phyloP scores from a whole-genome alignment of 2,797 vertebrate species.

The Vultur gryphus region DNA sequence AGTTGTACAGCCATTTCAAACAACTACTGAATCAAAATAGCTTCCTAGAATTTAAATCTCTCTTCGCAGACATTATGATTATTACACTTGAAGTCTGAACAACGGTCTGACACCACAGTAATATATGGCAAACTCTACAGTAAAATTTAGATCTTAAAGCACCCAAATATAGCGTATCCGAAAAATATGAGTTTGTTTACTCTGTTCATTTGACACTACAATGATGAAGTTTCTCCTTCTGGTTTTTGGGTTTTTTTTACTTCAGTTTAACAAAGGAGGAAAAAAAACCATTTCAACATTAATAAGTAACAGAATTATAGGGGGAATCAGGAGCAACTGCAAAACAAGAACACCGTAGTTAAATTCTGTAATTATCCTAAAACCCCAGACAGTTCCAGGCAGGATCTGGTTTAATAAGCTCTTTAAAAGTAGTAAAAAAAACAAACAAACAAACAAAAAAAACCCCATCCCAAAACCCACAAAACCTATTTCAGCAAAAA shows the following conservation, averaged over 20 bases:
- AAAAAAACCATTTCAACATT: neutral
- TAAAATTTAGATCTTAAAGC: neutral
- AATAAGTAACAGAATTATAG: neutral
- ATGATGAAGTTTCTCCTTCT: neutral
- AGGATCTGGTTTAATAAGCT: neutral
- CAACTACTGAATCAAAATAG: neutral
- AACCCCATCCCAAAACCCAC: neutral
- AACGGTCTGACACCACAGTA: neutral
- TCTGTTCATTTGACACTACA: neutral
- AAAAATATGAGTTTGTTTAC: neutral
- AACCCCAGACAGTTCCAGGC: neutral
- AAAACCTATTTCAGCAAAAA: neutral
- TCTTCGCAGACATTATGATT: neutral
- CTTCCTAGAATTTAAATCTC: neutral
- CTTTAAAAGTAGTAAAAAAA: neutral
- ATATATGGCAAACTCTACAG: neutral
- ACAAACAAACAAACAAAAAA: neutral
- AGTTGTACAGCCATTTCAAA: neutral
- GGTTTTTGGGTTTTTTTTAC: neutral
- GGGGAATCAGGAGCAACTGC: neutral
- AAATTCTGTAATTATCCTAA: neutral
- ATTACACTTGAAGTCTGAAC: neutral
- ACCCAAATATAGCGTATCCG: neutral
- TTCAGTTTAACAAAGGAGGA: neutral
- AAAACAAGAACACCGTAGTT: neutral